phyloP scores from a whole-genome alignment of 1,140 invertebrate genomes.

The Drosophila punjabiensis region DNA sequence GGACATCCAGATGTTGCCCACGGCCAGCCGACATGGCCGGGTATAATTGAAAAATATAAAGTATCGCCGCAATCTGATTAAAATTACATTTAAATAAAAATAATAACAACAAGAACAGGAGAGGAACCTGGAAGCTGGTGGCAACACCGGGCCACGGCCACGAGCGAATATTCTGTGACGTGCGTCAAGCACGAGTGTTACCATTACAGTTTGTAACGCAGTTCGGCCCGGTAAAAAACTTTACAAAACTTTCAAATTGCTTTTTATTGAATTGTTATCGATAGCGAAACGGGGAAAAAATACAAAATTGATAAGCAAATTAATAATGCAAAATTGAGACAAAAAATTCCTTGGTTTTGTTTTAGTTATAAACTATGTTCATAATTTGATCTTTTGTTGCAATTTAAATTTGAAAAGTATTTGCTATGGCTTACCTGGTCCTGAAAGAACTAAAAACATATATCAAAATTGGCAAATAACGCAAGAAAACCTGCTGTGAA shows the following conservation, averaged over 20 bases:
- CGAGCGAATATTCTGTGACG: conserved; percentile 41
- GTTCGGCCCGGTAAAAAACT: conserved; percentile 42
- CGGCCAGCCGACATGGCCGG: conserved; percentile 26
- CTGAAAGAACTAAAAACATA: neutral
- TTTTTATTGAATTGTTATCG: conserved; percentile 47
- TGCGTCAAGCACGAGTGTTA: conserved; percentile 48
- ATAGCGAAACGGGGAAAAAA: conserved; percentile 17
- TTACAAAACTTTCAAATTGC: conserved; percentile 55
- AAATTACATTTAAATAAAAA: conserved; percentile 82
- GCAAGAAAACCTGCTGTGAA: too few relatives aligned
- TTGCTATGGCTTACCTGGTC: neutral
- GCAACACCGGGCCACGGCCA: conserved; percentile 14
- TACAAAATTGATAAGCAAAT: conserved; percentile 1
- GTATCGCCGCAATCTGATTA: conserved; percentile 79
- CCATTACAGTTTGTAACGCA: conserved; percentile 43
- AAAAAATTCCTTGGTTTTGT: neutral
- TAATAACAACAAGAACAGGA: conserved; percentile 54
- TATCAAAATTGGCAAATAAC: neutral
- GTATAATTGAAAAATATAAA: conserved; percentile 82
- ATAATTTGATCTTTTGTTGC: neutral
- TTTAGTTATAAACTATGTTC: neutral
- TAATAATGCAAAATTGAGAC: neutral
- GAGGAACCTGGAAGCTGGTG: neutral
- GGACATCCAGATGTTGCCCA: conserved; percentile 57
- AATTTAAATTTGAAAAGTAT: neutral